phyloP scores from a whole-genome alignment of 2,888 invertebrate genomes.

The Nephrocerus scutellatus region DNA sequence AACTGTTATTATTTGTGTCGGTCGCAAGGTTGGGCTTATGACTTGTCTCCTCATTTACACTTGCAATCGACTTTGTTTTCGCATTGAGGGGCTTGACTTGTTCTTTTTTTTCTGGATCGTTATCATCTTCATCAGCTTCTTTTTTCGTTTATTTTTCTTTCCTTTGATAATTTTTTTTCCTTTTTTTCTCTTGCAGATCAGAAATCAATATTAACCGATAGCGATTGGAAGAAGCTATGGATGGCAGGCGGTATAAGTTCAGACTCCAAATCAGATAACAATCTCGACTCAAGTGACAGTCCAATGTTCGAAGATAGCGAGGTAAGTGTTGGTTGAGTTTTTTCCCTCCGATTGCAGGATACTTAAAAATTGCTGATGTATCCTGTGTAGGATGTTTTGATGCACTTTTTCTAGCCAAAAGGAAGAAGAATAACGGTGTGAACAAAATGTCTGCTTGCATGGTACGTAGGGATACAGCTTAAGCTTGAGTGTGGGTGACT shows the following conservation, averaged over 20 bases:
- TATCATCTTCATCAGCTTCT: constrained; percentile 17
- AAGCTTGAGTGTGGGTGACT: too few relatives aligned
- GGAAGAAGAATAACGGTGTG: too few relatives aligned
- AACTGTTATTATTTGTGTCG: too few relatives aligned
- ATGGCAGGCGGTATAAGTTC: constrained; percentile 46
- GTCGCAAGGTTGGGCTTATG: too few relatives aligned
- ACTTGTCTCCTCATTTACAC: too few relatives aligned
- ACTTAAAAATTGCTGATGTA: too few relatives aligned
- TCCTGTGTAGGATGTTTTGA: background rate
- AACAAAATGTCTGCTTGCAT: too few relatives aligned
- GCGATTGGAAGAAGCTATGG: constrained; percentile 49
- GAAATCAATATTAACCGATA: constrained; percentile 49
- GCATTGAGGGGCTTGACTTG: too few relatives aligned
- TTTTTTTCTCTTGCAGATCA: constrained; percentile 40
- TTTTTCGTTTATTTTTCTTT: constrained; percentile 1
- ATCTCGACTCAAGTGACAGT: constrained; percentile 47
- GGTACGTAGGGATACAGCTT: too few relatives aligned
- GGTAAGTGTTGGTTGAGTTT: constrained; percentile 39
- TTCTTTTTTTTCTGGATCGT: constrained; percentile 5
- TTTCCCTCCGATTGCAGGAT: too few relatives aligned
- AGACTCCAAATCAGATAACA: constrained; percentile 46
- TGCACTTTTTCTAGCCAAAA: too few relatives aligned
- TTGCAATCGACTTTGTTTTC: too few relatives aligned
- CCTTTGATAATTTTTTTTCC: constrained; percentile 9
- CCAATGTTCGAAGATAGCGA: constrained; percentile 48